phyloP scores from a whole-genome alignment of 2,888 invertebrate genomes.

The Luperina testacea region DNA sequence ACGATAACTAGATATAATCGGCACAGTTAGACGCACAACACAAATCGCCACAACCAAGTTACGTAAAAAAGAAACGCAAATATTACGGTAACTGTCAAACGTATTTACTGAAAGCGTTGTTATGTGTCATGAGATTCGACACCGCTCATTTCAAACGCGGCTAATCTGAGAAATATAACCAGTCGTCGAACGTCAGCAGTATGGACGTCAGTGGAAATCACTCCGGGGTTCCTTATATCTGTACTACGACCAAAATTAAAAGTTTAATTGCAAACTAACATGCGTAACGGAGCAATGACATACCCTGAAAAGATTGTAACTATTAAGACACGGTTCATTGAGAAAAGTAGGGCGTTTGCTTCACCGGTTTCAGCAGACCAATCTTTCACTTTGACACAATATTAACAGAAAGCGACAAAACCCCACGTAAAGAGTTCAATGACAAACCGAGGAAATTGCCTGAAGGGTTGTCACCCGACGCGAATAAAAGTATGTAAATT shows the following conservation, averaged over 20 bases:
- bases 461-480: conserved; percentile 68
- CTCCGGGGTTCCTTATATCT: conserved; percentile 30
- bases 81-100: conserved; percentile 74
- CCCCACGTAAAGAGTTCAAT: conserved; percentile 71
- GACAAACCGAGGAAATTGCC: conserved; percentile 71
- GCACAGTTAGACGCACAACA: conserved; percentile 55
- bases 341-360: conserved; percentile 44
- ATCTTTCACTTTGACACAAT: conserved; percentile 54
- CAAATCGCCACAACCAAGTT: conserved; percentile 66
- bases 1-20: conserved; percentile 66
- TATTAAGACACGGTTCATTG: conserved; percentile 53
- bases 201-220: conserved; percentile 32
- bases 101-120: conserved; percentile 67
- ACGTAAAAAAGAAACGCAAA: conserved; percentile 77
- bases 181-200: conserved; percentile 47
- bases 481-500: conserved; percentile 53
- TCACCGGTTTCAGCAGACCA: conserved; percentile 47
- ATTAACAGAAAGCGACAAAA: conserved; percentile 73
- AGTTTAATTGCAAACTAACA: conserved; percentile 49
- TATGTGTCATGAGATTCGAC: conserved; percentile 67
- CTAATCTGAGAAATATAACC: conserved; percentile 8
- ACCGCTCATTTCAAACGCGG: conserved; percentile 43
- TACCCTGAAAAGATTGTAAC: conserved; percentile 45
- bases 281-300: conserved; percentile 54
- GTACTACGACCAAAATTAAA: conserved; percentile 26